These are phyloP conservation scores for Allacma fusca DNA, from an alignment of 2,888 invertebrate genomes.

Conservation along the genomic window DNA sequence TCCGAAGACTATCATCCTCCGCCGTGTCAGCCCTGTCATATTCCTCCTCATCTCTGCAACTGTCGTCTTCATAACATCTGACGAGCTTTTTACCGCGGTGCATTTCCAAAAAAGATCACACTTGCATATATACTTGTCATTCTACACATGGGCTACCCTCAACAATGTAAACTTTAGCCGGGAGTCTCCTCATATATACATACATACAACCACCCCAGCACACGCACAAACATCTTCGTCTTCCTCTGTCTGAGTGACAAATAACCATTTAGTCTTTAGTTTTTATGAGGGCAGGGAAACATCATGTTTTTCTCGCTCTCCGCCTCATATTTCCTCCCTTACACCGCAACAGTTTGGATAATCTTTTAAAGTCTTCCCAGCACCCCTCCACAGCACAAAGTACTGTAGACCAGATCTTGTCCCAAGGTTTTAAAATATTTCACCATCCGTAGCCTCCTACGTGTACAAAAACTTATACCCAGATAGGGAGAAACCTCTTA, in stretches of 20 bases:
- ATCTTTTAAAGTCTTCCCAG: neutral
- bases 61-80: conserved; percentile 12
- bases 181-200: no score
- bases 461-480: no score
- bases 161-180: no score
- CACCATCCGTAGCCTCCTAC: no score
- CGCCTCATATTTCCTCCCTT: conserved; percentile 7
- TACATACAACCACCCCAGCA: no score
- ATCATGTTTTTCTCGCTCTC: conserved; percentile 4
- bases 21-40: neutral
- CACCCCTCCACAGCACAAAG: no score
- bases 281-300: conserved; percentile 16
- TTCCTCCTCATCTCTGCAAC: conserved; percentile 2
- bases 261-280: conserved; percentile 12
- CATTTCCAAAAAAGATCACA: neutral
- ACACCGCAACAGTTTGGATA: neutral
- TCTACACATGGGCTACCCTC: neutral
- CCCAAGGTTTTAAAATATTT: neutral
- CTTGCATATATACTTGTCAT: neutral
- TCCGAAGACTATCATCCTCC: no score
- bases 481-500: no score
- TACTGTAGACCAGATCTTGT: no score
- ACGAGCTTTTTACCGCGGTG: conserved; percentile 9
- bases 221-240: no score
- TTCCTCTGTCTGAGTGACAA: neutral